A percentile compares a stretch with the other conserved stretches of the same genome.
Evolutionary conservation across 2,888 invertebrate genomes (phyloP).

Genomic region (Cosmia pyralina): DNA sequence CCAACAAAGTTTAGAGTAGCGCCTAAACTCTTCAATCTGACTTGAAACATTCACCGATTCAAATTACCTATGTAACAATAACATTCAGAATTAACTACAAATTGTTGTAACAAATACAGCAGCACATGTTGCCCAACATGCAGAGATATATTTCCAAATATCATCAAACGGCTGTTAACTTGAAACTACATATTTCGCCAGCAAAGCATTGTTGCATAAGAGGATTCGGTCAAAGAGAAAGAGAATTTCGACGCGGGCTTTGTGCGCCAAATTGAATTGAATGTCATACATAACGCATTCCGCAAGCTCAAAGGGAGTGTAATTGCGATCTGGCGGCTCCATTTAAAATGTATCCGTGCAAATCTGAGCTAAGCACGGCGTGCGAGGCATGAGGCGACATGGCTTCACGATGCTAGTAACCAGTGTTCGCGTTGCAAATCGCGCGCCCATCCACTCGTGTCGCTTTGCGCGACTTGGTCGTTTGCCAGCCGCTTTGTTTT

Average conservation of each 20-base stretch:
- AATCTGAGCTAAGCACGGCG: slow-evolving; percentile 81
- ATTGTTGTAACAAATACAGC: slow-evolving; percentile 19
- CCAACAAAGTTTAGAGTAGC: slow-evolving; percentile 77
- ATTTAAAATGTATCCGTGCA: slow-evolving; percentile 88
- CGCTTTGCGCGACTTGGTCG: slow-evolving; percentile 84
- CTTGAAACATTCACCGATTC: slow-evolving; percentile 59
- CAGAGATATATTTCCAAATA: slow-evolving; percentile 53
- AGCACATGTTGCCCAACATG: slow-evolving; percentile 31
- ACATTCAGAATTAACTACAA: slow-evolving; percentile 20
- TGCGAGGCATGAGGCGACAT: slow-evolving; percentile 67
- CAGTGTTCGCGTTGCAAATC: slow-evolving; percentile 79
- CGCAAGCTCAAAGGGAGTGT: slow-evolving; percentile 87
- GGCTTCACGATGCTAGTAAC: slow-evolving; percentile 68
- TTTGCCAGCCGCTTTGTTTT: slow-evolving; percentile 88
- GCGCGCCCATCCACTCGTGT: slow-evolving; percentile 85
- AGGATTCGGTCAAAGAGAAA: slow-evolving; percentile 85
- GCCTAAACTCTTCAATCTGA: slow-evolving; percentile 70
- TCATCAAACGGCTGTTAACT: slow-evolving; percentile 71
- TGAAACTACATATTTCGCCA: slow-evolving; percentile 75
- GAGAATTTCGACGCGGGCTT: slow-evolving; percentile 85
- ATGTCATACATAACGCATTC: slow-evolving; percentile 88
- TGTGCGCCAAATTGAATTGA: slow-evolving; percentile 88
- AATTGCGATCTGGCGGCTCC: slow-evolving; percentile 87
- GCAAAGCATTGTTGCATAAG: slow-evolving; percentile 83
- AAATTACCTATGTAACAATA: slow-evolving; percentile 13